Conservation (phyloP, 2,113 vertebrate genomes). For the Neogale vison region DNA sequence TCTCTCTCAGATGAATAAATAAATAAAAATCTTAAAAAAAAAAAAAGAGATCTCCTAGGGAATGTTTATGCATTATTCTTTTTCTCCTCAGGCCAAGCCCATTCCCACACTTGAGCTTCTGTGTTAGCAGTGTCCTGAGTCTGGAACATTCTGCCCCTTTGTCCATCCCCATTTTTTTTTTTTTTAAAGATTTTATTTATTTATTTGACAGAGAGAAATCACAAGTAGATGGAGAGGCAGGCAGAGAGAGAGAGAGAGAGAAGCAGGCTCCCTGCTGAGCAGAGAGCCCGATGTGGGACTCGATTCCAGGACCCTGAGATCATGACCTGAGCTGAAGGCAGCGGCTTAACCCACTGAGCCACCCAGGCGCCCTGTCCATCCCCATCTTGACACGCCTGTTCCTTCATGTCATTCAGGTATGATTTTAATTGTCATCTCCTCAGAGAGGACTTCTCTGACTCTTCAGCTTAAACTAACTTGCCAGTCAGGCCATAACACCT, state of each 20-base stretch:
- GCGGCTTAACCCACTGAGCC: too few relatives aligned
- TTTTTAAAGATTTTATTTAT: too few relatives aligned
- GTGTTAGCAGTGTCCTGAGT: not conserved
- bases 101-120: not conserved
- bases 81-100: not conserved
- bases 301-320: too few relatives aligned
- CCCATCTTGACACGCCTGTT: not conserved
- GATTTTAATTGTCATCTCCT: not conserved
- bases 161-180: not conserved
- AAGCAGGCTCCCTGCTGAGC: too few relatives aligned
- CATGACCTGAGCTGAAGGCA: too few relatives aligned
- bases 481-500: not conserved
- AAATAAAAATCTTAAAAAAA: not conserved
- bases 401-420: not conserved
- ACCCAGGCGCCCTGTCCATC: too few relatives aligned
- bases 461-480: not conserved
- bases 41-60: not conserved
- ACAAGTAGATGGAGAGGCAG: too few relatives aligned
- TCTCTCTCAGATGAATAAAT: not conserved
- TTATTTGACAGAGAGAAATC: too few relatives aligned
- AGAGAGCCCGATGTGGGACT: too few relatives aligned
- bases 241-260: too few relatives aligned
- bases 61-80: not conserved
- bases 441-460: not conserved
- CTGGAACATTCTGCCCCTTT: not conserved